Evolutionary conservation across 1,140 invertebrate genomes (phyloP), one percentile per base, ranked within the genome.

Genomic region (Oreohelix idahoensis): DNA sequence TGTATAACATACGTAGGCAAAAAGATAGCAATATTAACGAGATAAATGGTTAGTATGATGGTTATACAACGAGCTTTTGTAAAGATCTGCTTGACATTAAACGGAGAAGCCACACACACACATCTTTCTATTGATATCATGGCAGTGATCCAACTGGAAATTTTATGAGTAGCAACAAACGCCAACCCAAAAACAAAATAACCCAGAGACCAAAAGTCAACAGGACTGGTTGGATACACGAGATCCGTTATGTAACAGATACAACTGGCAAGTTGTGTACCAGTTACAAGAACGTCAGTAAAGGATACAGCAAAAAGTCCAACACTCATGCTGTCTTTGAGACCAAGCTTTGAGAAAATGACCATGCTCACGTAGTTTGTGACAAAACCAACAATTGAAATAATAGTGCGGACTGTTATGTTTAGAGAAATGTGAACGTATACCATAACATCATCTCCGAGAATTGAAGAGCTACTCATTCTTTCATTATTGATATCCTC

Each of bases 271-370:
- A 66, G 8, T 35, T 66, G n/a, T 8, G 32, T 32, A 11, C 8
- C 0, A 5, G 63, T 13, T 11, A 32, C 63, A 4, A 66, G 17
- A 32, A 66, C 1, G 29, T 66, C 63, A 32, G 63, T 66, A 29
- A 66, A 66, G 11, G 29, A 66, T n/a, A 66, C 20, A 32, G 63
- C n/a, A n/a, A 66, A 66, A 1, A 66, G 63, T 66, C 29, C 63
- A 66, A 66, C 63, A 32, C 11, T 32, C 63, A 66, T 66, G 29
- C 63, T 66, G 63, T 66, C 29, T 35, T 66, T 66, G 63, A 66
- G n/a, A 32, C 63, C 63, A 32, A 66, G n/a, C 29, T 66, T 29
- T 10, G 11, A 66, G 63, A 66, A 66, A 17, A 66, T 66, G 63
- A 66, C 63, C n/a, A 66, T 32, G 63, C 17, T 66, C 20, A 32